Percentiles rank a stretch among this genome's conserved stretches.
Evolutionary conservation across 2,888 invertebrate species (phyloP).

Genomic region (Latheticus oryzae): DNA sequence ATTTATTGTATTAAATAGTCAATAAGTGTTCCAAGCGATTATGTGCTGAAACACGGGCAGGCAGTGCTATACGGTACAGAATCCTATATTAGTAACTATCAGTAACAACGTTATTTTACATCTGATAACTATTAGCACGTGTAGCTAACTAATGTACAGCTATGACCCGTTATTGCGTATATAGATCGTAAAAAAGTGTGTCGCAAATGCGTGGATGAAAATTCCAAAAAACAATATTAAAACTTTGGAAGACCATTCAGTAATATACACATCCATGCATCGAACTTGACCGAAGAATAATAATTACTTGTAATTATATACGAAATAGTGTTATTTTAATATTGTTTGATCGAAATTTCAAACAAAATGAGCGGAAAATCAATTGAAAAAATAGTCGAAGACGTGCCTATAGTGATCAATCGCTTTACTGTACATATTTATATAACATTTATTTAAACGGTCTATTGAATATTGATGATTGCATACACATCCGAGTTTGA

Average conservation of each 20-base stretch:
- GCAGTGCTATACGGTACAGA: slow-evolving; percentile 67
- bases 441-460: slow-evolving; percentile 44
- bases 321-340: slow-evolving; percentile 47
- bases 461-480: slow-evolving; percentile 46
- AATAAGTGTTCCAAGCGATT: slow-evolving; percentile 67
- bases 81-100: slow-evolving; percentile 50
- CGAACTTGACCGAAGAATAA: slow-evolving; percentile 48
- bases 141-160: slow-evolving; percentile 45
- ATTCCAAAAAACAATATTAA: slow-evolving; percentile 54
- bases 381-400: slow-evolving; percentile 37
- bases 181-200: slow-evolving; percentile 44
- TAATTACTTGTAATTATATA: slow-evolving; percentile 43
- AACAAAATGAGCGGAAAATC: slow-evolving; percentile 32
- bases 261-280: slow-evolving; percentile 53
- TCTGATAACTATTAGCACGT: slow-evolving; percentile 54
- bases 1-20: slow-evolving; percentile 65
- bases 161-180: slow-evolving; percentile 46
- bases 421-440: slow-evolving; percentile 46
- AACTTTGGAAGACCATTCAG: slow-evolving; percentile 61
- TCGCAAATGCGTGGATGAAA: slow-evolving; percentile 45
- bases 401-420: slow-evolving; percentile 53
- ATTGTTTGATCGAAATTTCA: slow-evolving; percentile 50
- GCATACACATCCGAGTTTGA: slow-evolving; percentile 46
- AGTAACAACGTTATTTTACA: slow-evolving; percentile 54
- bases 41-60: slow-evolving; percentile 66